Base-by-base conservation (phyloP, 2,888 invertebrate genomes). In the Drosophila mimica region DNA sequence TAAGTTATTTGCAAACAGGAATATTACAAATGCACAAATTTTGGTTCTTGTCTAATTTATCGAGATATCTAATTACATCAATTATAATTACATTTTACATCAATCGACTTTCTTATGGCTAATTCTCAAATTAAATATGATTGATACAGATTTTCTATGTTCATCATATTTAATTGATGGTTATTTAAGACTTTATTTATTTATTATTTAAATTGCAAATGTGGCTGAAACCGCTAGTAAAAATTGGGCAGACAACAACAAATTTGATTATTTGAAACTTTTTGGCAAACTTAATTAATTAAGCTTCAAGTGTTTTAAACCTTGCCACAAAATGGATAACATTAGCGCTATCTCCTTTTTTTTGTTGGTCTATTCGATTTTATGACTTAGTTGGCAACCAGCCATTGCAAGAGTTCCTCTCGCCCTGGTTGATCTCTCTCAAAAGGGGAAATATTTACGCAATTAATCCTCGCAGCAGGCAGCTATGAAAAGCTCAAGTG, bases 351-450 rank as follows among this genome's bases (percentile, higher is more conserved):
- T 51, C 31, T 6, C 15, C 36, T 28, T 49, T 28, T 52, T 53
- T 49, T 57, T 59, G 20, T 20, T 52, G 30, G 30, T 28, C 53
- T 52, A 54, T 40, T 54, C 46, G 49, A 74, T 70, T 83, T 83
- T 81, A 72, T 81, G 74, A 76, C 72, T 76, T 74, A 70, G 76
- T 76, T 66, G 76, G 65, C 74, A 79, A 75, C 75, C 85, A 79
- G 81, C 54, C 60, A 62, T 66, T 72, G 67, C 75, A 81, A 78
- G 70, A 70, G 68, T 68, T 83, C 8, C 34, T 65, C 75, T 74
- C 46, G 20, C 63, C 33, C 60, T 52, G 48, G 40, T 31, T 33
- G 51, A 63, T 51, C 56, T 60, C 53, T 49, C 69, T 20, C 73
- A 51, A n/a, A 33, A 38, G 43, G 38, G n/a, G 49, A 28, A 58